A percentile compares a stretch with the other conserved stretches of the same genome.
phyloP scores from a whole-genome alignment of 2,888 invertebrate species.

The Tipula vernalis region DNA sequence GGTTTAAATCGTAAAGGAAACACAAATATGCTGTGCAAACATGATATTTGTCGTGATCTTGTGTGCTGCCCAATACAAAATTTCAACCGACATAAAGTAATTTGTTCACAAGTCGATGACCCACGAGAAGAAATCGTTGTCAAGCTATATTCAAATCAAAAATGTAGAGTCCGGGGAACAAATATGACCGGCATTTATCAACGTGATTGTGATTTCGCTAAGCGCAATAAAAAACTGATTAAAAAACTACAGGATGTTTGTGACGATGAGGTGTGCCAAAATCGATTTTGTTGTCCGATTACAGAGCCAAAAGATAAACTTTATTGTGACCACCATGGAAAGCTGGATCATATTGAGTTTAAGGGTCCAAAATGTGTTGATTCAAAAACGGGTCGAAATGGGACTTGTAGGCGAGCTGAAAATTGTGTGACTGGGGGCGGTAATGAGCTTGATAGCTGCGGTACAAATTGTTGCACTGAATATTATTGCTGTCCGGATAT shows the following conservation, averaged over 20 bases:
- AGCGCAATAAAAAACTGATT: background rate
- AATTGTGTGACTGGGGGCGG: background rate
- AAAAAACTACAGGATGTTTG: background rate
- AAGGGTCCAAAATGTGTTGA: background rate
- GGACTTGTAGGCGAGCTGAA: background rate
- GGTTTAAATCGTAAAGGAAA: background rate
- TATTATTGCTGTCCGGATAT: constrained; percentile 6
- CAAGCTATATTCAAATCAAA: background rate
- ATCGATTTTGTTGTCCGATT: background rate
- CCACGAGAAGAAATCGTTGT: background rate
- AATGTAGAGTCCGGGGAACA: background rate
- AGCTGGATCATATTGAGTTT: background rate
- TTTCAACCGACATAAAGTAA: background rate
- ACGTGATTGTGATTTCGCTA: background rate
- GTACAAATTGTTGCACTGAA: background rate
- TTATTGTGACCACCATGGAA: background rate
- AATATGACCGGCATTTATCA: background rate
- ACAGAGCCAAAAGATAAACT: background rate
- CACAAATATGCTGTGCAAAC: background rate
- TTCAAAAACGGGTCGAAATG: background rate
- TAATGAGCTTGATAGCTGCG: background rate
- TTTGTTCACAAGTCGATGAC: background rate
- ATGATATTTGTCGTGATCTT: background rate
- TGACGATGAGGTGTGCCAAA: background rate
- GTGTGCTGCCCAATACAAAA: background rate